These are phyloP conservation scores for Scaptomyza graminum DNA, from an alignment of 1,140 invertebrate genomes.

Conservation along the genomic window DNA sequence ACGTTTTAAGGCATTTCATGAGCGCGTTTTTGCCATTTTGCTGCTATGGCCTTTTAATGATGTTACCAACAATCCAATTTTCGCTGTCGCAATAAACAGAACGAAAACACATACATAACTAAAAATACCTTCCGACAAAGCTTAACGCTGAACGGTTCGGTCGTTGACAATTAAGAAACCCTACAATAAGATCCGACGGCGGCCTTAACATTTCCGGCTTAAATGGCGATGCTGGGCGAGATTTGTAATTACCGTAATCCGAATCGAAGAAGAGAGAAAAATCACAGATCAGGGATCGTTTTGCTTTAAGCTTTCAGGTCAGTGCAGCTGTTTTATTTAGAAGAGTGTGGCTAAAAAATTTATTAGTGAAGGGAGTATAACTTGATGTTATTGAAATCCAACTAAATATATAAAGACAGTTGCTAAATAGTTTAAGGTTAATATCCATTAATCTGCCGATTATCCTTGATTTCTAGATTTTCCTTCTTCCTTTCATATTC, in stretches of 20 bases:
- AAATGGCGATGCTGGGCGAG: constrained; percentile 29
- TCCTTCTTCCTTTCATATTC: too few relatives aligned
- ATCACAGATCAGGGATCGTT: neutral
- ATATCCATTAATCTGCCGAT: too few relatives aligned
- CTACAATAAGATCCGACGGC: constrained; percentile 24
- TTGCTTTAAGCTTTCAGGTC: neutral
- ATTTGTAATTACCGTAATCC: constrained; percentile 22
- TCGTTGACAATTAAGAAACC: constrained; percentile 45
- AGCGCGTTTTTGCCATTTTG: constrained; percentile 33
- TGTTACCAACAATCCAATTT: constrained; percentile 20
- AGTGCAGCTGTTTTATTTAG: neutral
- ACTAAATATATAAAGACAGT: too few relatives aligned
- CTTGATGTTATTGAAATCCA: too few relatives aligned
- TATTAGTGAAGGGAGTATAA: neutral
- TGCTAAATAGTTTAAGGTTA: too few relatives aligned
- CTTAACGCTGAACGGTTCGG: constrained; percentile 33
- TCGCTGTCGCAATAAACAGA: neutral
- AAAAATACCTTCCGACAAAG: constrained; percentile 45
- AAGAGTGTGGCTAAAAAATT: neutral
- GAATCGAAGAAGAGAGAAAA: neutral
- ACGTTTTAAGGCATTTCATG: constrained; percentile 80
- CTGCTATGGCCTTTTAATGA: constrained; percentile 46
- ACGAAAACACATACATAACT: neutral
- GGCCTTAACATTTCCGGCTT: constrained; percentile 50
- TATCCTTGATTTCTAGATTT: too few relatives aligned